Percentiles rank a stretch among this genome's conserved stretches.
Evolutionary conservation across 1,140 invertebrate species (phyloP).

Genomic region (Chelonus insularis): DNA sequence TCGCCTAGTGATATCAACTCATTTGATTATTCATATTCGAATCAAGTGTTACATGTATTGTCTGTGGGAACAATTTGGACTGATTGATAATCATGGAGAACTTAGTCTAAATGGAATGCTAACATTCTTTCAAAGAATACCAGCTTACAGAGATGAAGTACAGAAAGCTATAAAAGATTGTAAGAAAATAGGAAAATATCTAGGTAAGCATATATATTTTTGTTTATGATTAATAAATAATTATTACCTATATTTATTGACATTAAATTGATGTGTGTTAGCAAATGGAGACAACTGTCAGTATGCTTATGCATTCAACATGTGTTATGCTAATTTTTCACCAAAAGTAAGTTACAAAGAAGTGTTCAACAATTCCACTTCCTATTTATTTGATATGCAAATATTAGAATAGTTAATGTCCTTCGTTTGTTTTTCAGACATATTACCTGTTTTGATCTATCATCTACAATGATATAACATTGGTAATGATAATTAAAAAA

Average conservation of each 20-base stretch:
- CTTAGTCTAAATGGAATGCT: slow-evolving; percentile 50
- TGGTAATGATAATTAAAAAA: slow-evolving; percentile 13
- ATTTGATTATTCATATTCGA: too few species aligned
- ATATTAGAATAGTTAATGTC: background rate
- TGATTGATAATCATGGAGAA: slow-evolving; percentile 48
- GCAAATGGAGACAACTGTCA: slow-evolving; percentile 47
- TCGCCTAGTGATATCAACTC: too few species aligned
- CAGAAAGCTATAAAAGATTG: slow-evolving; percentile 44
- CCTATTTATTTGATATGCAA: too few species aligned
- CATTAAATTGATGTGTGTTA: slow-evolving; percentile 26
- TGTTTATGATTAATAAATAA: too few species aligned
- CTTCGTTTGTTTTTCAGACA: slow-evolving; percentile 30
- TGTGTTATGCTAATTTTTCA: slow-evolving; percentile 45
- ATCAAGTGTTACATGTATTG: slow-evolving; percentile 54
- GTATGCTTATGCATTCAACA: slow-evolving; percentile 48
- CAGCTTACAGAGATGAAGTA: slow-evolving; percentile 47
- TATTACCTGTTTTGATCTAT: slow-evolving; percentile 37
- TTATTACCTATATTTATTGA: too few species aligned
- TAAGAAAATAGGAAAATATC: slow-evolving; percentile 49
- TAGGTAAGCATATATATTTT: too few species aligned
- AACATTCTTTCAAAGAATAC: slow-evolving; percentile 53
- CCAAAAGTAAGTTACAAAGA: too few species aligned
- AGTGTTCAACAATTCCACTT: too few species aligned
- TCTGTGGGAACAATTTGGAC: slow-evolving; percentile 51
- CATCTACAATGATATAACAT: background rate